phyloP scores from a whole-genome alignment of 1,140 invertebrate species.

The Drosophila navojoa region DNA sequence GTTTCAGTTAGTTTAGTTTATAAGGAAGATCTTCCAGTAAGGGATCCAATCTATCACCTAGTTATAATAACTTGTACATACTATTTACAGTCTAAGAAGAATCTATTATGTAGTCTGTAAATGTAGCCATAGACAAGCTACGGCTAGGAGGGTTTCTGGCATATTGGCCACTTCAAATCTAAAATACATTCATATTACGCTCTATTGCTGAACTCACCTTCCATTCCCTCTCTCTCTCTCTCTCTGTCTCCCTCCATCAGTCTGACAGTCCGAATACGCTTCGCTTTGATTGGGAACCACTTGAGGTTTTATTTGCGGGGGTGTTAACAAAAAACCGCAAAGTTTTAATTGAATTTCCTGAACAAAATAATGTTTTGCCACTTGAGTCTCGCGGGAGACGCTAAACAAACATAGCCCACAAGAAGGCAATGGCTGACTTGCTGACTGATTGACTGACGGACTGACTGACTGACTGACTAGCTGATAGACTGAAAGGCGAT shows the following conservation, averaged over 20 bases:
- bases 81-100: too few species aligned
- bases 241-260: neutral
- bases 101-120: too few species aligned
- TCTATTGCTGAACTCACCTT: constrained; percentile 5
- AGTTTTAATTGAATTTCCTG: constrained; percentile 81
- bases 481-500: constrained; percentile 42
- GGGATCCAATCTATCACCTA: too few species aligned
- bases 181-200: neutral
- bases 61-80: too few species aligned
- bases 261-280: constrained; percentile 37
- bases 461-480: constrained; percentile 29
- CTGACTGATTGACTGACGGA: constrained; percentile 40
- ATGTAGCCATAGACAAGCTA: too few species aligned
- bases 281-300: constrained; percentile 78
- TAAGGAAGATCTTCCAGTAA: too few species aligned
- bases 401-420: constrained; percentile 73
- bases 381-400: constrained; percentile 78
- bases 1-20: too few species aligned
- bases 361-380: constrained; percentile 81
- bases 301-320: constrained; percentile 61
- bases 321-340: constrained; percentile 72
- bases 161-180: too few species aligned
- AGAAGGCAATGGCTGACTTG: constrained; percentile 24
- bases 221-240: neutral
- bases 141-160: too few species aligned